Conservation (phyloP, 2,888 invertebrate species). For the Mimas tiliae region DNA sequence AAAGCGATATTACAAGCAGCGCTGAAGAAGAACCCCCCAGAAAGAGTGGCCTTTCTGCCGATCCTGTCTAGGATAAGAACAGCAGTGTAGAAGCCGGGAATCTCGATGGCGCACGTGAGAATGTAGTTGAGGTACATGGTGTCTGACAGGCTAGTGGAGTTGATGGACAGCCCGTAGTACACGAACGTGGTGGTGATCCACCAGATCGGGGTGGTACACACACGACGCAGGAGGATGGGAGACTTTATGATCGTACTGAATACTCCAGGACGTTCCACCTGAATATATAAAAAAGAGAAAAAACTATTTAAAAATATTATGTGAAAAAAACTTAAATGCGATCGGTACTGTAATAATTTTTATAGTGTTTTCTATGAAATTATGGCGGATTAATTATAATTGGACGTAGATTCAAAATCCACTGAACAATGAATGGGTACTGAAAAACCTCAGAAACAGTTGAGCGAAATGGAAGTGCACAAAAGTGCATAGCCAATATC, state of each 20-base stretch:
- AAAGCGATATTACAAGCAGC: slow-evolving; percentile 75
- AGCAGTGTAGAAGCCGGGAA: slow-evolving; percentile 88
- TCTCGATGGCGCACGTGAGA: slow-evolving; percentile 86
- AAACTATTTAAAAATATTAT: too few relatives aligned
- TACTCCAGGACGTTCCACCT: slow-evolving; percentile 39
- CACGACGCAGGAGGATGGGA: slow-evolving; percentile 79
- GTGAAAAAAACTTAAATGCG: too few relatives aligned
- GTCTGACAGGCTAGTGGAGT: slow-evolving; percentile 89
- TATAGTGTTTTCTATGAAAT: too few relatives aligned
- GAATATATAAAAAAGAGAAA: neutral
- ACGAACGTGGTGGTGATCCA: slow-evolving; percentile 92
- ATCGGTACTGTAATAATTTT: too few relatives aligned
- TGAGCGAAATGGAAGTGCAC: too few relatives aligned
- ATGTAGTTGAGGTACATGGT: slow-evolving; percentile 90
- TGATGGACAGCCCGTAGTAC: slow-evolving; percentile 91
- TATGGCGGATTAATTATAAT: too few relatives aligned
- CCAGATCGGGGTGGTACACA: slow-evolving; percentile 88
- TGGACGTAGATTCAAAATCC: too few relatives aligned
- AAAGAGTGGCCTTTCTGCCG: slow-evolving; percentile 86
- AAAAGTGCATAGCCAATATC: too few relatives aligned
- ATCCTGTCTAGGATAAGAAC: slow-evolving; percentile 86
- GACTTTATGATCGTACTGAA: slow-evolving; percentile 76
- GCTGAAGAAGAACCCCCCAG: slow-evolving; percentile 85
- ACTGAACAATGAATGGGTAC: too few relatives aligned
- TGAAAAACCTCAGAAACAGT: too few relatives aligned